phyloP scores from a whole-genome alignment of 2,888 invertebrate species.

The Cosmorhoe ocellata region DNA sequence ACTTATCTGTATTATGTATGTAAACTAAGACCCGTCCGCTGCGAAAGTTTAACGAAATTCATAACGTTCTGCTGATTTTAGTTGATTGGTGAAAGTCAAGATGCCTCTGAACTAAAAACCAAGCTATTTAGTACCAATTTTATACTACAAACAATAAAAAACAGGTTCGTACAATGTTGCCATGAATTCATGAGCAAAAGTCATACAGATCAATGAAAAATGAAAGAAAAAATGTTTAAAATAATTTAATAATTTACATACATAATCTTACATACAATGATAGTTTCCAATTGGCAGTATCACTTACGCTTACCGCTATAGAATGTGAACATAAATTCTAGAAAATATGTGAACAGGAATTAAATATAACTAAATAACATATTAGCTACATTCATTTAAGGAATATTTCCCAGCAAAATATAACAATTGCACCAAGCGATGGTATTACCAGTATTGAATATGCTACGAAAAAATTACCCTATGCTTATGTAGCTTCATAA shows the following conservation, averaged over 20 bases:
- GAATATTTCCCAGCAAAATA: slow-evolving; percentile 14
- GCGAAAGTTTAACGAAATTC: too few relatives aligned
- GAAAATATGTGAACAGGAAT: slow-evolving; percentile 19
- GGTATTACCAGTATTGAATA: slow-evolving; percentile 15
- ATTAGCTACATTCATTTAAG: slow-evolving; percentile 5
- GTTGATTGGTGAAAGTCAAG: too few relatives aligned
- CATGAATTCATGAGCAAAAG: too few relatives aligned
- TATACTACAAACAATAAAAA: too few relatives aligned
- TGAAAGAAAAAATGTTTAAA: slow-evolving; percentile 13
- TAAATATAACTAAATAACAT: slow-evolving; percentile 24
- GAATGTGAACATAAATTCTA: slow-evolving; percentile 24
- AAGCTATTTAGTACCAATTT: too few relatives aligned
- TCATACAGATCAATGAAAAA: neutral
- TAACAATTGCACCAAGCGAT: slow-evolving; percentile 25
- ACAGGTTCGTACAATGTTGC: too few relatives aligned
- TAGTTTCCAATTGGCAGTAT: slow-evolving; percentile 32
- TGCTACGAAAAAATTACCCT: slow-evolving; percentile 19
- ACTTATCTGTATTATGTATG: too few relatives aligned
- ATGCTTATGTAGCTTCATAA: neutral
- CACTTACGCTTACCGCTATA: slow-evolving; percentile 37
- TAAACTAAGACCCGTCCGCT: too few relatives aligned
- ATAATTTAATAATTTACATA: slow-evolving; percentile 35
- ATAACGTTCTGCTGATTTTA: too few relatives aligned
- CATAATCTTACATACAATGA: slow-evolving; percentile 28
- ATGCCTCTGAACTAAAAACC: too few relatives aligned